Evolutionary conservation across 2,113 vertebrate genomes (phyloP).

Genomic region (Sorex araneus): DNA sequence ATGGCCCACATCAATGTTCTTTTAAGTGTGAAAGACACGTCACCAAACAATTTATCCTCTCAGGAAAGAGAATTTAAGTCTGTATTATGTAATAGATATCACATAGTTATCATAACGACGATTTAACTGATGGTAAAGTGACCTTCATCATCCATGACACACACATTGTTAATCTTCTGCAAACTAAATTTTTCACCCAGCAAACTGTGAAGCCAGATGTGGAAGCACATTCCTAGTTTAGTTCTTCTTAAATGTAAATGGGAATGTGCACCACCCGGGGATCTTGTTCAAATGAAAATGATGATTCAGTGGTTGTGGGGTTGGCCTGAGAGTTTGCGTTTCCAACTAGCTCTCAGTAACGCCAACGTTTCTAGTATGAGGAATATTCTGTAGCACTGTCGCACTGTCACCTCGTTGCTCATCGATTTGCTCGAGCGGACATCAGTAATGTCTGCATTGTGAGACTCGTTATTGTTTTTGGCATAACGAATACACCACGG

Average conservation of each 20-base stretch:
- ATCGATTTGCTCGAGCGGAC: too few relatives aligned
- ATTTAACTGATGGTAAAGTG: slow-evolving; percentile 3
- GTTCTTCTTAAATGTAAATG: slow-evolving; percentile 43
- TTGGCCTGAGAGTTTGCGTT: neutral
- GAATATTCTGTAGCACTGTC: too few relatives aligned
- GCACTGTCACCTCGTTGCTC: too few relatives aligned
- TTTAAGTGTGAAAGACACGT: neutral
- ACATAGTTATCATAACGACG: neutral
- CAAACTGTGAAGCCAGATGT: neutral
- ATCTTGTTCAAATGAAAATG: slow-evolving; percentile 62
- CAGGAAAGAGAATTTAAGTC: neutral
- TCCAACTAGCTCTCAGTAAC: neutral
- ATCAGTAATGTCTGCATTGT: too few relatives aligned
- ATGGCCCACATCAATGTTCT: neutral
- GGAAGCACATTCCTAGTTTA: neutral
- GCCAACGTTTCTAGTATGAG: too few relatives aligned
- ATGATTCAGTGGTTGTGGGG: slow-evolving; percentile 17
- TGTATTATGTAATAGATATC: neutral
- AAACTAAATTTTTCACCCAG: slow-evolving; percentile 32
- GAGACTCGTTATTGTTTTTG: too few relatives aligned
- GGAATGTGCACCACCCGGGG: neutral
- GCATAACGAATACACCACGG: too few relatives aligned
- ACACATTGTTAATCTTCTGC: slow-evolving; percentile 41
- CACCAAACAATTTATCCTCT: neutral
- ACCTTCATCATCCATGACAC: neutral